These are phyloP conservation scores for Julus scandinavius DNA, from an alignment of 2,888 invertebrate genomes.

Conservation along the genomic window DNA sequence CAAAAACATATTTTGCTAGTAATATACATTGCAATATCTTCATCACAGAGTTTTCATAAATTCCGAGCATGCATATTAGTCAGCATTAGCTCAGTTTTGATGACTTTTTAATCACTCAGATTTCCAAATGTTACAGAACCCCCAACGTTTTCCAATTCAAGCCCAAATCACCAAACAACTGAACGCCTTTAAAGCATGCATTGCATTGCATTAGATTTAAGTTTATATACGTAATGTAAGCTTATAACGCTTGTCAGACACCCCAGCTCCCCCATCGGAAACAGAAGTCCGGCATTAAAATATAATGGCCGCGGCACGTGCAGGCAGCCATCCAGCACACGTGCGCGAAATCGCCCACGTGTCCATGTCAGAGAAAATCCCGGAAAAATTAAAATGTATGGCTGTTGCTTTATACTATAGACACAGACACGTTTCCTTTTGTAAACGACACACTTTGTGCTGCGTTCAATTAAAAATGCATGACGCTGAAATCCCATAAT, in stretches of 20 bases:
- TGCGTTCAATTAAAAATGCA: neutral
- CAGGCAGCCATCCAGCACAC: neutral
- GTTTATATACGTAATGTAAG: neutral
- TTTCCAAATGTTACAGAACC: too few relatives aligned
- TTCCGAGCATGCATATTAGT: too few relatives aligned
- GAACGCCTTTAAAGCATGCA: too few relatives aligned
- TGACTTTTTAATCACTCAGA: too few relatives aligned
- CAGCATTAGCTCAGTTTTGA: too few relatives aligned
- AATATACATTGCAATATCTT: too few relatives aligned
- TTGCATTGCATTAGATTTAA: too few relatives aligned
- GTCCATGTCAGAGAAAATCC: neutral
- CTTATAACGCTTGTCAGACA: slow-evolving; percentile 1
- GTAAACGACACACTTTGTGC: neutral
- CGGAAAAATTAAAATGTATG: neutral
- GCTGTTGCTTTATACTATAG: neutral
- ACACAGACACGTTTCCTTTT: neutral
- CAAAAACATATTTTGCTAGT: too few relatives aligned
- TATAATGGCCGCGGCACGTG: slow-evolving; percentile 25
- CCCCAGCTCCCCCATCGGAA: neutral
- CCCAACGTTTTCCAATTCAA: too few relatives aligned
- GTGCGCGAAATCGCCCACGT: slow-evolving; percentile 25
- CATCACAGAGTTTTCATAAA: too few relatives aligned
- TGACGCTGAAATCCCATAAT: neutral
- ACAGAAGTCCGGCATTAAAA: neutral
- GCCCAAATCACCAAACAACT: too few relatives aligned